Evolutionary conservation across 2,113 vertebrate species (phyloP), one percentile per base, ranked within the genome.

Genomic region (Paratilapia polleni): DNA sequence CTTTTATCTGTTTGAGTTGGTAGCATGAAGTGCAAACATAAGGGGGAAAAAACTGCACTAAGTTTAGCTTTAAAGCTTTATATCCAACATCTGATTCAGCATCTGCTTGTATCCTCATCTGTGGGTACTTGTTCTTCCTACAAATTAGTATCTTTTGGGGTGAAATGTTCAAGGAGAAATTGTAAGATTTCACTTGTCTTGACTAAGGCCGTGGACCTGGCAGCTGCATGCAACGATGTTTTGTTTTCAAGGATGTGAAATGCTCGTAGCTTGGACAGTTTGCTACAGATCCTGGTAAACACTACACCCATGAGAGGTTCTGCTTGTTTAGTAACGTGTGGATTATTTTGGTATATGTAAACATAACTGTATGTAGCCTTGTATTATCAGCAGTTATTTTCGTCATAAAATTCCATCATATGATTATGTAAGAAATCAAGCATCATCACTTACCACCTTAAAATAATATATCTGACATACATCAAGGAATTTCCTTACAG

Each of bases 1-100:
- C 59, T 82, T 80, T 61, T 78, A 9, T 26, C 56, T 78, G 43
- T 20, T 7, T 66, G 36, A 64, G 26, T 64, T 73, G 24, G 8
- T 78, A 66, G 10, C 34, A 24, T 38, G 60, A n/a, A 20, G 31
- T 38, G 38, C 31, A 64, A 66, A 81, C 74, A 31, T 74, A 61
- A 28, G 12, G 59, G 10, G 36, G 84, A 75, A 60, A n/a, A 80
- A 84, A 60, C 5, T 36, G 20, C 59, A 83, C 66, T 73, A 62
- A 70, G 15, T 49, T 26, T 47, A 68, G 22, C 38, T 68, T 68
- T 47, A 68, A 68, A 68, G 15, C 13, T 41, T 77, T 20, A 52
- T 62, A 78, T 62, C 20, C 8, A 22, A 52, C 19, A 24, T 61
- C 1, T 62, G 17, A 17, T 73, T 77, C n/a, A n/a, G n/a, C n/a